Base-by-base conservation (phyloP, 2,888 invertebrate genomes). In the Watsonalla cultraria region DNA sequence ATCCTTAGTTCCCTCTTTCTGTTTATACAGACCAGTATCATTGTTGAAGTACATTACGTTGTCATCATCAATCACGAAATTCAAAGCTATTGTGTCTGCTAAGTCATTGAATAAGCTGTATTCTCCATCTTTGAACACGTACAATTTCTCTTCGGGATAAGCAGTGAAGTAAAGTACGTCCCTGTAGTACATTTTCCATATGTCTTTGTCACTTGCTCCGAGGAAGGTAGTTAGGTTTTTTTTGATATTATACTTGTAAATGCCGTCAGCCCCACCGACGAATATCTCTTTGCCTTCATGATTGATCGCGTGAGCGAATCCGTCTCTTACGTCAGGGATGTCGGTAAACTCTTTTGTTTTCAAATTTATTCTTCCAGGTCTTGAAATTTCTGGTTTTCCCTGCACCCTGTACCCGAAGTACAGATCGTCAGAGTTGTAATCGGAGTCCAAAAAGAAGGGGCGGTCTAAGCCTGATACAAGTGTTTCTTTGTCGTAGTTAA, bases 251-350 rank as follows among this genome's bases (percentile, higher is more conserved):
- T 42, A 51, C 47, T 50, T 47, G 42, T 52, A 52, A 49, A 52
- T 49, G 46, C 48, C 50, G 37, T 15, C 15, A 8, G 37, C 53
- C 48, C 51, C 51, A 51, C 54, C 51, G 35, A 52, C 52, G 52
- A 37, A 49, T 14, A 49, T 37, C 11, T n/a, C 15, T 33, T 49
- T 35, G 6, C 39, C 37, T 4, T 49, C 49, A 8, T 49, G 49
- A 49, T 49, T 37, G 37, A 49, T 8, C 5, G 49, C 8, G 7
- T 37, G 14, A 7, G 49, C 37, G 35, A 13, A 49, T 15, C 37
- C 49, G 37, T 49, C 37, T 15, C 14, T 9, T 14, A 49, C 37
- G 0, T n/a, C 37, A 5, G 37, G 37, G 0, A 49, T 49, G 13
- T 35, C 37, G 37, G 11, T 49, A 14, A 49, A 6, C 15, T 49